A percentile compares a stretch with the other conserved stretches of the same genome.
Conservation (phyloP, 1,140 invertebrate genomes). For the Drosophila rhopaloa region DNA sequence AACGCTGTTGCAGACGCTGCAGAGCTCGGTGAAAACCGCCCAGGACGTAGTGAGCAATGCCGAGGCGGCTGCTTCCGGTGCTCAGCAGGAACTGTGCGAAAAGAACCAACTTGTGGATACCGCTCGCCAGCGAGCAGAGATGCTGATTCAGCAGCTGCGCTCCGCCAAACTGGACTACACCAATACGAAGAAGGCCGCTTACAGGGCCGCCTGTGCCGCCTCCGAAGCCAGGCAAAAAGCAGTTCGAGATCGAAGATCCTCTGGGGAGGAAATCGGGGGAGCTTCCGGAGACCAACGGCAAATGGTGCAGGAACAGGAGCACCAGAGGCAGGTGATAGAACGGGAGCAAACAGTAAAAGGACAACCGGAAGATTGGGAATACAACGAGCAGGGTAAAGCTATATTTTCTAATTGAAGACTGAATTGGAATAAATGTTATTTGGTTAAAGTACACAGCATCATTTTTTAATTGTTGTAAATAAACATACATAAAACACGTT, state of each 20-base stretch:
- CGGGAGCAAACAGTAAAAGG: neutral
- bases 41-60: conserved; percentile 86
- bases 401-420: conserved; percentile 26
- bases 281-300: neutral
- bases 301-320: neutral
- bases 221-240: conserved; percentile 85
- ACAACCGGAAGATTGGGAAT: neutral
- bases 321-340: neutral
- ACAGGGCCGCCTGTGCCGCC: conserved; percentile 87
- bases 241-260: conserved; percentile 23
- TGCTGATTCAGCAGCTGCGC: conserved; percentile 86
- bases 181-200: conserved; percentile 87
- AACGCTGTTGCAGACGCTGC: conserved; percentile 84
- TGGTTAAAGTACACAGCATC: neutral
- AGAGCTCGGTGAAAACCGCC: conserved; percentile 85
- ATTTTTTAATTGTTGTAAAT: too few species aligned
- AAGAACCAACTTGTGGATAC: conserved; percentile 87
- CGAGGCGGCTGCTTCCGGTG: conserved; percentile 86
- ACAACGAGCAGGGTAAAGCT: conserved; percentile 11
- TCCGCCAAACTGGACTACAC: conserved; percentile 86
- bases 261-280: too few species aligned
- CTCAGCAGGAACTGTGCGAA: conserved; percentile 86
- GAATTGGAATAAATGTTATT: neutral
- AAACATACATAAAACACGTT: too few species aligned
- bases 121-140: conserved; percentile 86